Evolutionary conservation across 2,113 vertebrate species (phyloP), one percentile per base, ranked within the genome.

Genomic region (Empidonax traillii): DNA sequence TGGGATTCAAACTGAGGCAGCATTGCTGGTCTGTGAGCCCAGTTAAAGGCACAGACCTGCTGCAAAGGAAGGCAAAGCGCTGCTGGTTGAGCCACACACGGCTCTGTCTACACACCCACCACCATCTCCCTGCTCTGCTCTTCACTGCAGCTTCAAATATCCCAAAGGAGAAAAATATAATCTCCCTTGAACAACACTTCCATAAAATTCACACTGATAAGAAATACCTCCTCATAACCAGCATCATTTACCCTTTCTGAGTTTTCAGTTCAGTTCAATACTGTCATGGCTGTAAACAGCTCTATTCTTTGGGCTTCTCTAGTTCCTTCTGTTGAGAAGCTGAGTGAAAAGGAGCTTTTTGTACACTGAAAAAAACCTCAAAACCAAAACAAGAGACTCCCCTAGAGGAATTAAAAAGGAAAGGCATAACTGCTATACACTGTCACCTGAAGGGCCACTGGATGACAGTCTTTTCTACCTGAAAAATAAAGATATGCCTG

Each of bases 41-140:
- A 81, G 89, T 81, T 91, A 82, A 85, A 94, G 85, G 69, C 1
- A 25, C 12, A 53, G 59, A 73, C 13, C 79, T 77, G 63, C 33
- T 63, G 77, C 61, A 85, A 87, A 72, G 10, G 73, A 8, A 67
- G 35, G 77, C 35, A 82, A 35, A 91, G 68, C 24, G 9, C 6
- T 7, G 53, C 61, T 72, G 56, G 35, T 39, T 82, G 68, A 68
- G 84, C 61, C 52, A 58, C 5, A 4, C 13, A 0, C 3, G 51
- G 52, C 4, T 0, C 12, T 0, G 0, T 2, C 27, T 3, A 69
- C 27, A 7, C 30, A 33, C 49, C 24, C 73, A 58, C 13, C 51
- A 56, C 8, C 56, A 67, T 12, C 62, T 27, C 76, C 35, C 44
- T 47, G 46, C 12, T 43, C 47, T 18, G 28, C 67, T 73, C 46